Conservation (phyloP, 1,140 invertebrate genomes). For the Drosophila pseudoobscura region DNA sequence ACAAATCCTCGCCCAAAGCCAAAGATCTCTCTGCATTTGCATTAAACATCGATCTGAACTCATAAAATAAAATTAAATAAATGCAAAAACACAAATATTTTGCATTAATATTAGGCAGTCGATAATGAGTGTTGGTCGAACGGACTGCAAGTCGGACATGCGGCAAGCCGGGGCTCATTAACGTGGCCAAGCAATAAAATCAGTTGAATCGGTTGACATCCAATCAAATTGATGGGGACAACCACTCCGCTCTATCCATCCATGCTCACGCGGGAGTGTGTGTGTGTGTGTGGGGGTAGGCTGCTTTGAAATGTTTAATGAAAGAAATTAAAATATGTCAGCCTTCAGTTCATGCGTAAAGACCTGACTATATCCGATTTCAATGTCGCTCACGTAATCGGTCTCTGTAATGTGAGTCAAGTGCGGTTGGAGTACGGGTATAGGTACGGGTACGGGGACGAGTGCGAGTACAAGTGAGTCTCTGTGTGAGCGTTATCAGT, state of each 20-base stretch:
- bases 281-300: conserved; percentile 15
- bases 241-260: neutral
- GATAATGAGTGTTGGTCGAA: conserved; percentile 35
- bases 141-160: neutral
- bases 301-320: conserved; percentile 40
- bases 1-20: conserved; percentile 6
- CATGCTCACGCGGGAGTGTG: too few relatives aligned
- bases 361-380: conserved; percentile 48
- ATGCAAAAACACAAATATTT: conserved; percentile 36
- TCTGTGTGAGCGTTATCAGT: conserved; percentile 33
- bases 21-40: neutral
- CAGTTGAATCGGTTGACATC: conserved; percentile 38
- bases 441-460: neutral
- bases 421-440: conserved; percentile 27
- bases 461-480: neutral
- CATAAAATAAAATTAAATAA: conserved; percentile 33
- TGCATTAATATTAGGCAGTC: conserved; percentile 50
- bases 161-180: conserved; percentile 30
- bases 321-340: conserved; percentile 57
- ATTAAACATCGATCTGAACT: conserved; percentile 28
- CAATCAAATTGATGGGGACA: conserved; percentile 53
- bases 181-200: conserved; percentile 48
- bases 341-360: conserved; percentile 60
- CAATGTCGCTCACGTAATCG: conserved; percentile 73
- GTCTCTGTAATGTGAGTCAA: conserved; percentile 30